Evolutionary conservation across 2,797 vertebrate species (phyloP), one percentile per base, ranked within the genome.

Genomic region (Thaleichthys pacificus): DNA sequence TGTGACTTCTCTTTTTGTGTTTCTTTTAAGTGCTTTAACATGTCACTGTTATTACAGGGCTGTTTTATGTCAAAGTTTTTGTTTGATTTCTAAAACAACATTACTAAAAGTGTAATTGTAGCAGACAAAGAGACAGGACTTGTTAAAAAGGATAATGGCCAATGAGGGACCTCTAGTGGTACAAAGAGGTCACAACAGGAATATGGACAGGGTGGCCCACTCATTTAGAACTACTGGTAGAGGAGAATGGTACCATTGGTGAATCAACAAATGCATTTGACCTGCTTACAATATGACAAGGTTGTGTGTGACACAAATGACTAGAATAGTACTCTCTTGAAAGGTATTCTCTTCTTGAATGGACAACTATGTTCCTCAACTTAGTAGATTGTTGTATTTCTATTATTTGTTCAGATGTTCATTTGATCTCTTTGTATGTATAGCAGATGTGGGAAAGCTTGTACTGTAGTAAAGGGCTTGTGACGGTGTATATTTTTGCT

Each of bases 151-250:
- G 21, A 61, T 21, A 32, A 32, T 62, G 64, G 61, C 54, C 42
- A 9, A 38, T 35, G 22, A 61, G 62, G 21, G 63, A 51, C 76
- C 70, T 61, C 76, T 70, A 67, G 71, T 42, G 68, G 66, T n/a
- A 57, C 28, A 42, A 68, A 35, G 19, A 22, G 5, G 30, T n/a
- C 54, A 38, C 17, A 11, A 28, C 42, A 26, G n/a, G 5, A 26
- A 22, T 22, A 22, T 61, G n/a, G 58, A 26, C n/a, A 61, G 58
- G 58, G 58, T 26, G 1, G 21, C 19, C 22, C 58, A 22, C 24
- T 3, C 2, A 24, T 14, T 21, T 21, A 58, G 5, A 8, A 61
- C 58, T 21, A 61, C 19, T 61, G 58, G 3, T 42, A 42, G 42
- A 47, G 17, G 17, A 56, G 51, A n/a, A 6, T 15, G 9, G 51